Evolutionary conservation across 2,797 vertebrate species (phyloP).

Genomic region (Pithecia hirsuta): DNA sequence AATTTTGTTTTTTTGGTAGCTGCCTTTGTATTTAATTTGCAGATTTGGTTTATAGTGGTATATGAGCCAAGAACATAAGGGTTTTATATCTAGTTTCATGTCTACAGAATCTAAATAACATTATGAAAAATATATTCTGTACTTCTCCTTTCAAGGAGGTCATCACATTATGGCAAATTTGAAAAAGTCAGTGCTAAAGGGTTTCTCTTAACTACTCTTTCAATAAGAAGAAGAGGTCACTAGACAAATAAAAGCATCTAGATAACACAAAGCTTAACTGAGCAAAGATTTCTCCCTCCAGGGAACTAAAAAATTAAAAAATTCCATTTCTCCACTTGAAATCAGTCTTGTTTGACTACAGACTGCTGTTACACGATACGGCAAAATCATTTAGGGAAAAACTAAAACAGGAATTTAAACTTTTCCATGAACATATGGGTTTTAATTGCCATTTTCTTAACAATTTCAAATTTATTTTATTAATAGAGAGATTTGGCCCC

Average conservation of each 20-base stretch:
- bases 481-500: not conserved
- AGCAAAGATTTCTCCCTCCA: not conserved
- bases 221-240: slow-evolving; percentile 29
- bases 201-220: slow-evolving; percentile 23
- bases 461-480: slow-evolving; percentile 26
- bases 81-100: slow-evolving; percentile 41
- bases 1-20: slow-evolving; percentile 13
- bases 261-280: slow-evolving; percentile 12
- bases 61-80: not conserved
- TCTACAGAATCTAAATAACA: slow-evolving; percentile 39
- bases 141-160: slow-evolving; percentile 29
- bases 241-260: not conserved
- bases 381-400: not conserved
- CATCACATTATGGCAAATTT: not conserved
- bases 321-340: not conserved
- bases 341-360: not conserved
- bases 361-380: not conserved
- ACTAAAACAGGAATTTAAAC: not conserved
- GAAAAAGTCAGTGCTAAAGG: not conserved
- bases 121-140: slow-evolving; percentile 11
- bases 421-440: not conserved
- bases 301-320: slow-evolving; percentile 52
- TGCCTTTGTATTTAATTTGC: slow-evolving; percentile 48
- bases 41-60: slow-evolving; percentile 40
- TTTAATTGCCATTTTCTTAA: not conserved